These are phyloP conservation scores for Drosophila lini DNA, from an alignment of 1,140 invertebrate genomes.

Conservation along the genomic window DNA sequence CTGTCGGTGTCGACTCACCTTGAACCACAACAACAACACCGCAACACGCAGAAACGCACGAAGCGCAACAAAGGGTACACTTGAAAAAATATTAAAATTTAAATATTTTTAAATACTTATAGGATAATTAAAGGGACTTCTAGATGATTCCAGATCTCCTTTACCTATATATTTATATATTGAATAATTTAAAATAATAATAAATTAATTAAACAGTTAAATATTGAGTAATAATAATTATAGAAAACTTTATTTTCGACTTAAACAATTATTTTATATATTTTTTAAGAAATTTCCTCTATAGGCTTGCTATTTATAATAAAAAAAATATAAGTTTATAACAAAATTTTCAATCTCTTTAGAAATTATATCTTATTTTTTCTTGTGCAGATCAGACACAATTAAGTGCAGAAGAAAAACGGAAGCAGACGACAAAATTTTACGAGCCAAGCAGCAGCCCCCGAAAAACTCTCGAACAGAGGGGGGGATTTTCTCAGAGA, in stretches of 20 bases:
- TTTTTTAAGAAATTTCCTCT: too few species aligned
- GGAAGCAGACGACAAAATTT: conserved; percentile 78
- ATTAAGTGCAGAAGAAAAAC: conserved; percentile 76
- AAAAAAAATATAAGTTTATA: too few species aligned
- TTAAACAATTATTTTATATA: too few species aligned
- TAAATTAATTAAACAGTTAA: too few species aligned
- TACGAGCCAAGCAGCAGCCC: conserved; percentile 52
- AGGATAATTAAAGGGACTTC: neutral
- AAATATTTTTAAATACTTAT: neutral
- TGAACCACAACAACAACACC: conserved; percentile 70
- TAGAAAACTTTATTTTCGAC: too few species aligned
- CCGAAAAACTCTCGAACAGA: conserved; percentile 12
- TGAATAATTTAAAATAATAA: neutral
- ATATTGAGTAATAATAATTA: too few species aligned
- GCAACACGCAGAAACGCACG: conserved; percentile 19
- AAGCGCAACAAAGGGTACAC: conserved; percentile 3
- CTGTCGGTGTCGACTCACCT: conserved; percentile 64
- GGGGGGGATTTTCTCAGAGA: conserved; percentile 5
- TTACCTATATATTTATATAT: too few species aligned
- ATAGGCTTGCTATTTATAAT: too few species aligned
- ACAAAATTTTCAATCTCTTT: neutral
- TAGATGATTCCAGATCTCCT: too few species aligned
- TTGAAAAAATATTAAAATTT: neutral
- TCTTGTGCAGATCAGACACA: conserved; percentile 58
- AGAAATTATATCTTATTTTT: neutral